phyloP scores from a whole-genome alignment of 1,140 invertebrate species.

The Caenorhabditis briggsae region DNA sequence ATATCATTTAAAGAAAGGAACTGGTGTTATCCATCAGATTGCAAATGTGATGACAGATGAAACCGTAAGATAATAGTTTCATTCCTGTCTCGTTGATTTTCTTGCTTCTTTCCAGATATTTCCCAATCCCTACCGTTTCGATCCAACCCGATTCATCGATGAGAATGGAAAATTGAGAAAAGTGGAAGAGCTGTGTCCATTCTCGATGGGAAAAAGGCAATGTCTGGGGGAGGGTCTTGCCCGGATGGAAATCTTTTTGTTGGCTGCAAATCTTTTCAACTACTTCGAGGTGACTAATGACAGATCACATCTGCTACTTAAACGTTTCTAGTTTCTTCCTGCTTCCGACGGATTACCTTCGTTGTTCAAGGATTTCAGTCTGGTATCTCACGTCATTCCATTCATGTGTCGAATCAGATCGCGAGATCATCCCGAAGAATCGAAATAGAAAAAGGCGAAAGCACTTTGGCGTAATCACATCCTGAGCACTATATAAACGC shows the following conservation, averaged over 20 bases:
- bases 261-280: slow-evolving; percentile 88
- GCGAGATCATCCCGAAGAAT: neutral
- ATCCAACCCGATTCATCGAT: slow-evolving; percentile 86
- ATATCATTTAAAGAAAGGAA: slow-evolving; percentile 86
- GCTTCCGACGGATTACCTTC: slow-evolving; percentile 29
- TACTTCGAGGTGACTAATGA: slow-evolving; percentile 82
- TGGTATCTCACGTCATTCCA: slow-evolving; percentile 39
- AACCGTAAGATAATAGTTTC: neutral
- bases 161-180: slow-evolving; percentile 84
- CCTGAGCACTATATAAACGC: too few species aligned
- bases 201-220: slow-evolving; percentile 87
- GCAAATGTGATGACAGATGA: slow-evolving; percentile 90
- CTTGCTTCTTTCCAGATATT: slow-evolving; percentile 81
- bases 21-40: slow-evolving; percentile 87
- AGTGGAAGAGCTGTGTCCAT: slow-evolving; percentile 90
- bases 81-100: neutral
- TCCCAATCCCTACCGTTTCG: slow-evolving; percentile 87
- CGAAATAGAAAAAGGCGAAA: neutral
- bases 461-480: too few species aligned
- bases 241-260: slow-evolving; percentile 90
- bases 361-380: slow-evolving; percentile 37
- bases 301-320: neutral
- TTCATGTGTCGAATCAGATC: slow-evolving; percentile 17
- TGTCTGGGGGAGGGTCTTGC: slow-evolving; percentile 90
- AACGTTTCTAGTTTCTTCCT: slow-evolving; percentile 14